Base-by-base conservation (phyloP, 30 jellyfish, hydroid and myxozoan species). In the Sanderia malayensis region DNA sequence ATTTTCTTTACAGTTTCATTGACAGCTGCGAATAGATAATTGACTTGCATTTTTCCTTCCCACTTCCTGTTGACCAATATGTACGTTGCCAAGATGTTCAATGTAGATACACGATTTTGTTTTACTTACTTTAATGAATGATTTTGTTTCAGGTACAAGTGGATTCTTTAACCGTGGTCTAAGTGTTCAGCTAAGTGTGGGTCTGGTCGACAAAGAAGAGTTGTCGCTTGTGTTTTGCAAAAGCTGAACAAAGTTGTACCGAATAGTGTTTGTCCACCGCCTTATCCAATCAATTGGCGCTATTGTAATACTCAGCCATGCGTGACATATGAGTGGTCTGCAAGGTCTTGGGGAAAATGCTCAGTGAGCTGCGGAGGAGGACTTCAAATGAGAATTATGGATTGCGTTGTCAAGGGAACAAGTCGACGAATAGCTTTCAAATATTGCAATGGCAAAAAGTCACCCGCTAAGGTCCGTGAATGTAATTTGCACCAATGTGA, bases 351-450 rank as follows among this genome's bases (percentile, higher is more conserved):
- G 98, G 73, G 80, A 7, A 21, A 26, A 20, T 90, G 98, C 76
- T 60, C 98, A 7, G 71, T 47, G 11, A 22, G 92, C 11, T 90
- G 98, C 44, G 98, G 96, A 8, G 92, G 91, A 15, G 96, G 98
- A 1, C 62, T 78, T 17, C 85, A 66, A 33, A 26, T 77, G 31
- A 81, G 98, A 20, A 61, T 8, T 0, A 80, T 79, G 1, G 28
- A 17, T 10, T 90, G 98, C 64, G 72, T 61, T 4, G 95, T 69
- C 1, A 60, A 22, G 31, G 55, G 20, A 9, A 49, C 61, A 21
- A 89, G 70, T 8, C 31, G 52, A 27, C 46, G 59, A 0, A 92
- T 75, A 4, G 70, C 31, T 30, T 41, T 69, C 37, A 45, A 55
- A 1, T 45, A 46, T 22, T 90, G 98, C 84, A 61, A 44, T 10